These are phyloP conservation scores for Coryphaenoides rupestris DNA, from an alignment of 2,113 vertebrate genomes.

Conservation along the genomic window DNA sequence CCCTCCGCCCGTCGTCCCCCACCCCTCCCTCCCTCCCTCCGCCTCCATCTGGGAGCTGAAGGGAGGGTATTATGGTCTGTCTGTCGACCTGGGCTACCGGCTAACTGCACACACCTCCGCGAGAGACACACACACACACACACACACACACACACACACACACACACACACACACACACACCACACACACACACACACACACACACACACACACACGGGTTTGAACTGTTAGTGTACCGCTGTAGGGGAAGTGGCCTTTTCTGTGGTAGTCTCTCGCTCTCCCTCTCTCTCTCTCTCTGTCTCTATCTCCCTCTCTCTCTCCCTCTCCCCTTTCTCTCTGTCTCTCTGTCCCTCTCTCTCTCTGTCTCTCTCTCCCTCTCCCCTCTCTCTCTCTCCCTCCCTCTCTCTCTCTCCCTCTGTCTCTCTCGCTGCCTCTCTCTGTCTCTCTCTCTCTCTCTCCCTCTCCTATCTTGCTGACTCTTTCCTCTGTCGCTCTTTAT, in stretches of 20 bases:
- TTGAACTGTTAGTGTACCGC: not conserved
- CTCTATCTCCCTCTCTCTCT: constrained; percentile 16
- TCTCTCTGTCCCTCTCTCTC: not conserved
- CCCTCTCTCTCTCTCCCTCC: not conserved
- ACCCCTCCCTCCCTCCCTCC: not conserved
- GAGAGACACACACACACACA: no score
- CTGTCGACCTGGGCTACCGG: no score
- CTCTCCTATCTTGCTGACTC: not conserved
- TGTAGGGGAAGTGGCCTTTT: no score
- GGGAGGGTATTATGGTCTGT: no score
- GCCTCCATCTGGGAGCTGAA: no score
- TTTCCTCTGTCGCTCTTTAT: not conserved
- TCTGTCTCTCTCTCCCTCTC: not conserved
- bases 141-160: no score
- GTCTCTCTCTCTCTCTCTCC: not conserved
- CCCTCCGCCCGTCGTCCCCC: constrained; percentile 5
- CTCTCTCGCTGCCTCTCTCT: not conserved
- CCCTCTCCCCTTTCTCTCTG: not conserved
- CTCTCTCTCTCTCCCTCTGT: not conserved
- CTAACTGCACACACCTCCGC: no score
- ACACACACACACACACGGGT: not conserved
- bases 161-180: no score
- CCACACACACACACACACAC: no score
- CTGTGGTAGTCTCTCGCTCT: not conserved
- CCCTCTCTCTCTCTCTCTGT: not conserved